Base-by-base conservation (phyloP, 1,140 invertebrate genomes). In the Microplitis mediator region DNA sequence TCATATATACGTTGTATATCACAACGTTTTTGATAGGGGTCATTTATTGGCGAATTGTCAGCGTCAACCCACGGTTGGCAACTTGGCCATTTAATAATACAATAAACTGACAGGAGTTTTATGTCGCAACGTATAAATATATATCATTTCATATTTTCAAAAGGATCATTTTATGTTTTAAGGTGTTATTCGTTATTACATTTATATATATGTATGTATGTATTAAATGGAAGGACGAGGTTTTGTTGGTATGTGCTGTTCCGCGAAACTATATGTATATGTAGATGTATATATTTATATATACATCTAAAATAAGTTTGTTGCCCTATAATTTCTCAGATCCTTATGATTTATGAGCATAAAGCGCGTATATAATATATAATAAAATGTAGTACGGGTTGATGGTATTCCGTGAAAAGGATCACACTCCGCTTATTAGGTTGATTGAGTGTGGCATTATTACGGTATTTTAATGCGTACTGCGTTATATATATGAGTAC, bases 281-380 rank as follows among this genome's bases (percentile, higher is more conserved):
- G 2, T 23, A n/a, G n/a, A n/a, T n/a, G n/a, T 23, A 1, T 23
- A 23, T 23, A 45, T 11, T 0, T 45, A 23, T 31, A 58, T 31
- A 23, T n/a, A 14, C 45, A 31, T n/a, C 16, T 32, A n/a, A 60
- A 4, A 4, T 32, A 32, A 56, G 61, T 76, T 81, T 77, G 78
- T 77, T 79, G 76, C 81, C 76, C 80, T 84, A 78, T 85, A 84
- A 85, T 85, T 83, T 82, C 79, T 77, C 66, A 78, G 80, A 82
- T 81, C 80, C 77, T 74, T 75, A 72, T 81, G 82, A 85, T 85
- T 85, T 84, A 84, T 78, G 74, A 72, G 62, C 32, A 14, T 36
- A 39, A 31, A 45, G 52, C 39, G 60, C 32, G 32, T 32, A 61
- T 8, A 61, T 23, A 3, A 64, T 14, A 64, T 23, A 14, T 36